phyloP scores from a whole-genome alignment of 2,888 invertebrate species.

The Coenonympha arcania region DNA sequence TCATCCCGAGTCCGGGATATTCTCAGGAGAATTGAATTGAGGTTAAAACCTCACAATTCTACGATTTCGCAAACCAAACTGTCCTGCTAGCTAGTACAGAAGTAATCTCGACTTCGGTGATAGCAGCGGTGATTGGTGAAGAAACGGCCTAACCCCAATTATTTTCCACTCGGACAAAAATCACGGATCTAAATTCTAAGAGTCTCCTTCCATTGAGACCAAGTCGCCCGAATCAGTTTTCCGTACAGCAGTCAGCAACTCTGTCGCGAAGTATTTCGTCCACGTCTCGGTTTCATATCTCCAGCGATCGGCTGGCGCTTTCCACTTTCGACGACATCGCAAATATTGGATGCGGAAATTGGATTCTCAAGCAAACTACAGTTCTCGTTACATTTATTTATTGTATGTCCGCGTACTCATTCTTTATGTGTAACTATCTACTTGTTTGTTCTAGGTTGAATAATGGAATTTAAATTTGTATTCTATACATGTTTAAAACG shows the following conservation, averaged over 20 bases:
- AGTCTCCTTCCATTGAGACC: not conserved
- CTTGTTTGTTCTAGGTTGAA: not conserved
- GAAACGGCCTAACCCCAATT: too few species aligned
- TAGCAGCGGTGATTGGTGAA: too few species aligned
- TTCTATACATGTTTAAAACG: not conserved
- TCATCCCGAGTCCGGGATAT: too few species aligned
- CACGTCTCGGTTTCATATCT: conserved; percentile 25
- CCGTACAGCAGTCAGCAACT: too few species aligned
- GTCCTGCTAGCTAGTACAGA: too few species aligned
- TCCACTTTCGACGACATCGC: conserved; percentile 22
- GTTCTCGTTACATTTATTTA: conserved; percentile 9
- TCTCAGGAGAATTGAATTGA: too few species aligned
- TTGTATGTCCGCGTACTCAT: not conserved
- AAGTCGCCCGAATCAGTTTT: too few species aligned
- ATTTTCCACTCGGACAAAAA: too few species aligned
- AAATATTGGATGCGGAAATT: conserved; percentile 26
- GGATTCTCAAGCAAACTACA: conserved; percentile 14
- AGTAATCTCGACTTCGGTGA: too few species aligned
- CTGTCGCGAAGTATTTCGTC: conserved; percentile 18
- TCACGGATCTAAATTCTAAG: not conserved
- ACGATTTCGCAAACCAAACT: too few species aligned
- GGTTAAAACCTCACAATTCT: too few species aligned
- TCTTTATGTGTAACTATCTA: not conserved
- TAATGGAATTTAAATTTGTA: not conserved
- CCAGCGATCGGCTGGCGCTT: conserved; percentile 16